Conservation (phyloP, 2,888 invertebrate genomes). For the Hemicrepidius hirtus region DNA sequence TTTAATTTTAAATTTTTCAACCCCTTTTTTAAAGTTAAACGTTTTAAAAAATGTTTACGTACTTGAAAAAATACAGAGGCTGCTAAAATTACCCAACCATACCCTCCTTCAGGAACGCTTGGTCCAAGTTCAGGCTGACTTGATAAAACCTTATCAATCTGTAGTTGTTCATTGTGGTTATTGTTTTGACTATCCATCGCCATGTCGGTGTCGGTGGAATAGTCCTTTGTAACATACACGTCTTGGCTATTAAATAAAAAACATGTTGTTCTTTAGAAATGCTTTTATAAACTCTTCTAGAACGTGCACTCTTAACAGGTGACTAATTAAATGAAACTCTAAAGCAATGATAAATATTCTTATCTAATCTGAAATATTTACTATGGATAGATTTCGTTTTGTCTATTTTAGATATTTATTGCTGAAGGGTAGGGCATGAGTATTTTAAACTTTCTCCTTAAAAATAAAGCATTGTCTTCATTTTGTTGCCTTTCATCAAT, state of each 20-base stretch:
- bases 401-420: background rate
- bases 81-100: conserved; percentile 79
- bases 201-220: no score
- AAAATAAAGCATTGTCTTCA: no score
- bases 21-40: conserved; percentile 76
- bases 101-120: conserved; percentile 79
- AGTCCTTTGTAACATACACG: no score
- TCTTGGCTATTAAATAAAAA: no score
- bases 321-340: background rate
- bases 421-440: no score
- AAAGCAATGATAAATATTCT: background rate
- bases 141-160: conserved; percentile 77
- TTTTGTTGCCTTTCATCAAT: no score
- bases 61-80: conserved; percentile 78
- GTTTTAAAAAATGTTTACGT: conserved; percentile 69
- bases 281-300: no score
- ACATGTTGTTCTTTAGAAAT: no score
- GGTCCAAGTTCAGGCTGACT: conserved; percentile 81
- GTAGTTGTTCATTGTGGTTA: conserved; percentile 44
- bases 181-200: background rate
- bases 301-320: background rate
- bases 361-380: conserved; percentile 3
- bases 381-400: background rate
- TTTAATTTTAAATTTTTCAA: no score
- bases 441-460: no score